These are phyloP conservation scores for Morpho deidamia DNA, from an alignment of 2,888 invertebrate genomes.

Conservation along the genomic window DNA sequence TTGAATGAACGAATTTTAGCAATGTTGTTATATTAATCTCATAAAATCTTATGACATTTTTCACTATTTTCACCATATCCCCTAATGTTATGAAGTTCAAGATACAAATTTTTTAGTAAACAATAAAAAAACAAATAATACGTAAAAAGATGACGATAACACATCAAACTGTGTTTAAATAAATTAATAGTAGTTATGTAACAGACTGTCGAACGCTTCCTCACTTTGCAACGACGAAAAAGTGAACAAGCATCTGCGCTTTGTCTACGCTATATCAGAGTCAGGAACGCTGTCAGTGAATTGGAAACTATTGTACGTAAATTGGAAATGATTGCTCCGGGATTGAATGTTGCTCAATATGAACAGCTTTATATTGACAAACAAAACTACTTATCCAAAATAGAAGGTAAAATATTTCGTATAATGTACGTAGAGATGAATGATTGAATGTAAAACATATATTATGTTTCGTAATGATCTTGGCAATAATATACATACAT, in stretches of 20 bases:
- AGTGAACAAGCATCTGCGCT: slow-evolving; percentile 55
- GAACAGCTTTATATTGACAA: slow-evolving; percentile 62
- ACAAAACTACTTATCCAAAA: slow-evolving; percentile 58
- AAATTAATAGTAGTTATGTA: slow-evolving; percentile 1
- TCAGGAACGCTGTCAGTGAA: slow-evolving; percentile 60
- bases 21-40: too few relatives aligned
- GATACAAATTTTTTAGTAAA: too few relatives aligned
- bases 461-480: too few relatives aligned
- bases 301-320: slow-evolving; percentile 53
- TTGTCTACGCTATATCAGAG: slow-evolving; percentile 57
- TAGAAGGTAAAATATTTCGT: slow-evolving; percentile 50
- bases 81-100: too few relatives aligned
- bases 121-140: too few relatives aligned
- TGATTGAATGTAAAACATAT: too few relatives aligned
- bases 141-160: too few relatives aligned
- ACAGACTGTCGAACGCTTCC: slow-evolving; percentile 57
- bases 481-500: too few relatives aligned
- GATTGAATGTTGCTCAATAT: slow-evolving; percentile 63
- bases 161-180: background rate
- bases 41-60: too few relatives aligned
- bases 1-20: too few relatives aligned
- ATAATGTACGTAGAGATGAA: too few relatives aligned
- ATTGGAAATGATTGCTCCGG: slow-evolving; percentile 61
- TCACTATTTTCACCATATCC: too few relatives aligned
- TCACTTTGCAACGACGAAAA: slow-evolving; percentile 57